Evolutionary conservation across 2,113 vertebrate species (phyloP).

Genomic region (Rhynchomys soricoides): DNA sequence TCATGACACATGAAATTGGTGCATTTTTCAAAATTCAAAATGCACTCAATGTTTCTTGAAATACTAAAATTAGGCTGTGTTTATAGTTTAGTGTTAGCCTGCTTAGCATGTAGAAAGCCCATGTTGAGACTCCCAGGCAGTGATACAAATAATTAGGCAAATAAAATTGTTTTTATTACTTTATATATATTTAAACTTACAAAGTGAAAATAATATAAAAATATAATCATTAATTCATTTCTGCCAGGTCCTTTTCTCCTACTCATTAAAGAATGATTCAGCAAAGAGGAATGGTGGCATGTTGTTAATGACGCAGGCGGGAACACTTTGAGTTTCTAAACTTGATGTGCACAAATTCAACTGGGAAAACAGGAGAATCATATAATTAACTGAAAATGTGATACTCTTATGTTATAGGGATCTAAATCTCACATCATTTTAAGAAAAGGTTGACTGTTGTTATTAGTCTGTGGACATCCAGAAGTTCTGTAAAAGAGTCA

Average conservation of each 20-base stretch:
- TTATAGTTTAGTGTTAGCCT: neutral
- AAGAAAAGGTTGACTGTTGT: neutral
- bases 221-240: neutral
- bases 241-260: neutral
- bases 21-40: slow-evolving; percentile 52
- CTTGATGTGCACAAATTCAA: neutral
- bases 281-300: neutral
- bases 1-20: neutral
- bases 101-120: neutral
- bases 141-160: neutral
- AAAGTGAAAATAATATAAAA: neutral
- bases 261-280: neutral
- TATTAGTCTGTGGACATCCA: neutral
- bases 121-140: neutral
- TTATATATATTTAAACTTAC: neutral
- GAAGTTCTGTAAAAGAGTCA: neutral
- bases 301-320: neutral
- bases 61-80: neutral
- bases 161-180: neutral
- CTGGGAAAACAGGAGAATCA: neutral
- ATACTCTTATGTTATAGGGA: neutral
- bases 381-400: neutral
- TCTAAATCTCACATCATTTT: neutral
- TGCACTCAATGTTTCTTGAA: slow-evolving; percentile 56
- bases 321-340: neutral